Evolutionary conservation across 2,797 vertebrate genomes (phyloP).

Genomic region (Typhlichthys eigenmanni): DNA sequence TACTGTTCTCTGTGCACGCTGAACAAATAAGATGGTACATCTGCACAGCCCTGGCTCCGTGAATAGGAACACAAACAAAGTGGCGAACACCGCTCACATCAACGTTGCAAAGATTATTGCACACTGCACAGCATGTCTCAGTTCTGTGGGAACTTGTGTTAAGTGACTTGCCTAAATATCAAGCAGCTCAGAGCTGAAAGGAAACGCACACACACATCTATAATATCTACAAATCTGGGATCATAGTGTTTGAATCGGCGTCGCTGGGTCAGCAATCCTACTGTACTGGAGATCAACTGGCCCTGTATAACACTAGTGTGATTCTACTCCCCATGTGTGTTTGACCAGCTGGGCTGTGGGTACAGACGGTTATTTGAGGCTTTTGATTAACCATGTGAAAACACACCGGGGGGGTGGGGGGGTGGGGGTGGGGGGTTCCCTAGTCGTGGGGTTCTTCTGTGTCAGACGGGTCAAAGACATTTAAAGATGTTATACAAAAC

Average conservation of each 20-base stretch:
- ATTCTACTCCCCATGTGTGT: slow-evolving; percentile 51
- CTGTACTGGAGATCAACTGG: slow-evolving; percentile 34
- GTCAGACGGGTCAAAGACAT: background rate
- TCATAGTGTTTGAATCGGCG: background rate
- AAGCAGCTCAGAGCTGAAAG: slow-evolving; percentile 14
- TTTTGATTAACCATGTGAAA: slow-evolving; percentile 64
- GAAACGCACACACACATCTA: too few relatives aligned
- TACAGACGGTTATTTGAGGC: slow-evolving; percentile 45
- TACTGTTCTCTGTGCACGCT: too few relatives aligned
- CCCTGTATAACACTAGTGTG: slow-evolving; percentile 43
- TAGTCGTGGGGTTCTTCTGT: slow-evolving; percentile 35
- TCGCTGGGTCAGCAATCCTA: slow-evolving; percentile 44
- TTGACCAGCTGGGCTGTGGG: slow-evolving; percentile 62
- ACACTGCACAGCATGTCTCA: too few relatives aligned
- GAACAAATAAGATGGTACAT: too few relatives aligned
- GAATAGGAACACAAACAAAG: too few relatives aligned
- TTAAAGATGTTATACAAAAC: background rate
- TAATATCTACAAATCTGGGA: background rate
- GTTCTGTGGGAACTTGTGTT: too few relatives aligned
- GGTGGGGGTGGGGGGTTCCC: slow-evolving; percentile 44
- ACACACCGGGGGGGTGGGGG: slow-evolving; percentile 42
- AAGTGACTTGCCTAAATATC: background rate
- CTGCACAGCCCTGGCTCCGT: too few relatives aligned
- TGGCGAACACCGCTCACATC: too few relatives aligned
- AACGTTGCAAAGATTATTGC: too few relatives aligned